Conservation (phyloP, 2,797 vertebrate genomes). For the Cuculus canorus region DNA sequence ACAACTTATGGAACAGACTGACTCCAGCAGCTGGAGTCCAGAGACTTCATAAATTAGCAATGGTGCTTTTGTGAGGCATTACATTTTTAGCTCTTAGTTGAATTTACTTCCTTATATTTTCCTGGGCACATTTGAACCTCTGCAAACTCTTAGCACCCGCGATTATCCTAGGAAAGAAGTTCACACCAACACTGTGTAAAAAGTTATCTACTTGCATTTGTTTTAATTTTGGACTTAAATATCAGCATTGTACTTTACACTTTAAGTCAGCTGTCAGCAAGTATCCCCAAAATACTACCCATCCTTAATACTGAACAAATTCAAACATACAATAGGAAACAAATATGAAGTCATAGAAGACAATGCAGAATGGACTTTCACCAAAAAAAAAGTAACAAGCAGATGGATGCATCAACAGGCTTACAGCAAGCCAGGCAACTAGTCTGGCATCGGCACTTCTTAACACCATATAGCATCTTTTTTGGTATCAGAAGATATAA, state of each 20-base stretch:
- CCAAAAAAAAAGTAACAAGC: background rate
- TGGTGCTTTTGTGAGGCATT: background rate
- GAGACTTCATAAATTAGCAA: background rate
- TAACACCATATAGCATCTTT: background rate
- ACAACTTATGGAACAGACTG: background rate
- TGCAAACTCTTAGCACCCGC: background rate
- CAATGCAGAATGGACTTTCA: background rate
- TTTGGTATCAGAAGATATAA: background rate
- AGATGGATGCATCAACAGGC: background rate
- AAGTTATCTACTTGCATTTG: background rate
- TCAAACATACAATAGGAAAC: background rate
- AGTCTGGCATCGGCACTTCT: background rate
- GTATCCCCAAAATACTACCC: background rate
- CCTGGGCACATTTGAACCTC: background rate
- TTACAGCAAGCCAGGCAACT: background rate
- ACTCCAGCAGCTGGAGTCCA: background rate
- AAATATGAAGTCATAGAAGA: background rate
- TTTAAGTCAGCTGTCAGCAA: slow-evolving; percentile 1
- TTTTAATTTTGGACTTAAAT: background rate
- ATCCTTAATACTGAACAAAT: background rate
- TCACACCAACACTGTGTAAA: background rate
- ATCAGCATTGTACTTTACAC: slow-evolving; percentile 20
- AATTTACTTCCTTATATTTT: background rate
- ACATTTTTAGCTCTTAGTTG: background rate
- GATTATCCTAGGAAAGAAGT: background rate